Evolutionary conservation across 2,113 vertebrate genomes (phyloP).

Genomic region (Azemiops feae): DNA sequence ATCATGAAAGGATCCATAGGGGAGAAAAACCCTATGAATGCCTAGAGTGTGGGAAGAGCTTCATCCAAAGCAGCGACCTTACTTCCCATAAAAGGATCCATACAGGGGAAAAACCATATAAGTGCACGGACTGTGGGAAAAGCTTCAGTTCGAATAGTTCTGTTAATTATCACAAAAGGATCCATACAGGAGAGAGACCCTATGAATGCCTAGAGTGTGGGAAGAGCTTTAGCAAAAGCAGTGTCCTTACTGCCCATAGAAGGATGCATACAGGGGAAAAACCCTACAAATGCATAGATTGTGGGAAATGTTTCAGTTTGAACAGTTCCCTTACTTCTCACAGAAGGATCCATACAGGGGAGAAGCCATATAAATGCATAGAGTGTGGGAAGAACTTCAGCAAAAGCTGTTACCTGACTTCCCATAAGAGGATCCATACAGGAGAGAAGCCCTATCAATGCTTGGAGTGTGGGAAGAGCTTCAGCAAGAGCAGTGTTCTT

Average conservation of each 20-base stretch:
- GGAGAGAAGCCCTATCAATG: background rate
- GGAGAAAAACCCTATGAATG: background rate
- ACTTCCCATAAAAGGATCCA: background rate
- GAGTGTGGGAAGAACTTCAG: background rate
- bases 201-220: background rate
- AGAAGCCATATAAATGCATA: background rate
- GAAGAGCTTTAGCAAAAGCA: background rate
- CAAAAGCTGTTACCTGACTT: background rate
- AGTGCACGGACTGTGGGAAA: background rate
- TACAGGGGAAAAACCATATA: background rate
- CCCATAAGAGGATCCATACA: background rate
- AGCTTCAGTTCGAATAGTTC: background rate
- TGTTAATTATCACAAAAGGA: background rate
- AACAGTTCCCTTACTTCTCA: background rate
- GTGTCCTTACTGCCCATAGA: background rate
- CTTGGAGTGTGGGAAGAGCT: background rate
- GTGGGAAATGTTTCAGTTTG: background rate
- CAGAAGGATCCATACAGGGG: background rate
- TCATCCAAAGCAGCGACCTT: background rate
- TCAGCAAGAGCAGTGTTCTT: background rate
- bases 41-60: background rate
- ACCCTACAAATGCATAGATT: background rate
- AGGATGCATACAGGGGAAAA: background rate
- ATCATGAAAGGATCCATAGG: background rate
- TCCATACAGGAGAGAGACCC: background rate